phyloP scores from a whole-genome alignment of 2,797 vertebrate species.

The Agapornis canus region DNA sequence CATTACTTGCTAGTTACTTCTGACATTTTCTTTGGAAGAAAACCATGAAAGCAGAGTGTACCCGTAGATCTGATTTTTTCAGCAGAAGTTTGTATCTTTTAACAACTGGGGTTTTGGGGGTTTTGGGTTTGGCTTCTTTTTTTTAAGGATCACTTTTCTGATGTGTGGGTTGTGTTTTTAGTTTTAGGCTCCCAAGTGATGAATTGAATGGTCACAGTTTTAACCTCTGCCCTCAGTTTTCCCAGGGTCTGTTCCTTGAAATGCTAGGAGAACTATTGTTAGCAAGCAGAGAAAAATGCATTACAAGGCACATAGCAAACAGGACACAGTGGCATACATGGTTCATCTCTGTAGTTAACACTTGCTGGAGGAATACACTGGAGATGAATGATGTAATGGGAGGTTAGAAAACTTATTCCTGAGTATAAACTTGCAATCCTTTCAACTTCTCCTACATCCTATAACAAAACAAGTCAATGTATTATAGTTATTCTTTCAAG shows the following conservation, averaged over 20 bases:
- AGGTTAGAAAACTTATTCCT: neutral
- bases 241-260: neutral
- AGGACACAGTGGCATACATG: neutral
- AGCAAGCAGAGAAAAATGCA: neutral
- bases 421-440: neutral
- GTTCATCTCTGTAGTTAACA: neutral
- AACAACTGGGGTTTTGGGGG: neutral
- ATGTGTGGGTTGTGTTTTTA: neutral
- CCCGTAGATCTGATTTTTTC: neutral
- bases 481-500: slow-evolving; percentile 30
- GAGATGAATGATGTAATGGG: neutral
- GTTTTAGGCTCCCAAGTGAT: neutral
- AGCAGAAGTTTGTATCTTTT: neutral
- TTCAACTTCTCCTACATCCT: neutral
- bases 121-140: neutral
- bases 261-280: neutral
- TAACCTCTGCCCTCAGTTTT: neutral
- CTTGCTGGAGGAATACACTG: neutral
- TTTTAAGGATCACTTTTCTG: neutral
- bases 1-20: neutral
- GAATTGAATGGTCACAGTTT: neutral
- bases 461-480: neutral
- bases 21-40: neutral
- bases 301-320: neutral
- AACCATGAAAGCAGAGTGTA: neutral